Percentiles rank a stretch among this genome's conserved stretches.
phyloP scores from a whole-genome alignment of 2,888 invertebrate genomes.

The Eupithecia subfuscata region DNA sequence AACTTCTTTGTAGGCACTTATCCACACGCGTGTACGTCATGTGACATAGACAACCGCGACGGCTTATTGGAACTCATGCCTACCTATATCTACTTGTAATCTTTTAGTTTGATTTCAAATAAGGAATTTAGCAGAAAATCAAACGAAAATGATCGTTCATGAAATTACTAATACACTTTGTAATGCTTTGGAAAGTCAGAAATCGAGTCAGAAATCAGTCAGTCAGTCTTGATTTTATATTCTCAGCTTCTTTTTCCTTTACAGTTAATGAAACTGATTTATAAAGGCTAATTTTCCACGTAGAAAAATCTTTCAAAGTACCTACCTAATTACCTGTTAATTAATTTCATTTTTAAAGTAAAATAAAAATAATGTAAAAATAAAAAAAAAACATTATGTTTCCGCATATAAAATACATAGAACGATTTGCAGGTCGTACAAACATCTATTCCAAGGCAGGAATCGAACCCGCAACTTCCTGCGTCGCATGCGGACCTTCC shows the following conservation, averaged over 20 bases:
- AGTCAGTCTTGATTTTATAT: neutral
- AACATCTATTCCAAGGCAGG: no score
- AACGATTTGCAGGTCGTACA: no score
- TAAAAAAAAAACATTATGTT: no score
- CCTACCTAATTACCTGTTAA: no score
- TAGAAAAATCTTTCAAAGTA: no score
- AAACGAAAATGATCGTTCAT: neutral
- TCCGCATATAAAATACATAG: no score
- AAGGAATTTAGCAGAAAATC: neutral
- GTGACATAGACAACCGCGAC: conserved; percentile 25
- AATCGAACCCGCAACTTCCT: no score
- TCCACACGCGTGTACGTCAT: conserved; percentile 19
- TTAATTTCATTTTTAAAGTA: neutral
- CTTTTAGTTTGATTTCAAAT: neutral
- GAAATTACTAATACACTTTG: neutral
- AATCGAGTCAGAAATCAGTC: neutral
- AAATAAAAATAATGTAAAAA: neutral
- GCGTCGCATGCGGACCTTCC: no score
- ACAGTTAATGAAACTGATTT: neutral
- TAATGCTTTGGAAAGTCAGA: neutral
- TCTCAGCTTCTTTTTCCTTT: neutral
- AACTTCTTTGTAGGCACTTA: conserved; percentile 5
- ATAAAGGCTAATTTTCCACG: no score
- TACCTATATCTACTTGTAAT: neutral
- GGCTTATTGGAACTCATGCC: conserved; percentile 17